A percentile compares a stretch with the other conserved stretches of the same genome.
Conservation (phyloP, 2,797 vertebrate genomes). For the Rhynchonycteris naso region DNA sequence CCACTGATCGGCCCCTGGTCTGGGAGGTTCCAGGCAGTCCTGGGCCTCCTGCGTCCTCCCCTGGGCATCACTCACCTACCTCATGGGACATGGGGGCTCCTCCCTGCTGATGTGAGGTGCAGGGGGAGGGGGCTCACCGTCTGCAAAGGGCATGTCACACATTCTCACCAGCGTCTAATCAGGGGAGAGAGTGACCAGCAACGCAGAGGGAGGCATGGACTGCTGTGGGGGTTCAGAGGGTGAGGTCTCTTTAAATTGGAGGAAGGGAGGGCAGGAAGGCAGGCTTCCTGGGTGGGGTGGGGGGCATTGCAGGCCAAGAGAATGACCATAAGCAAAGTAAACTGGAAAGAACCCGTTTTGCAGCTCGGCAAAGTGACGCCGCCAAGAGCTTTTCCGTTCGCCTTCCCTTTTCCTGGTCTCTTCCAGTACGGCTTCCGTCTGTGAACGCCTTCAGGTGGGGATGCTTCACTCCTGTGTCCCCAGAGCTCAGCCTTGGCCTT, state of each 20-base stretch:
- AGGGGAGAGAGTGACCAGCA: background rate
- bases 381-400: no score
- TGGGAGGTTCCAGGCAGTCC: fast-evolving
- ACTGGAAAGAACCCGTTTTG: background rate
- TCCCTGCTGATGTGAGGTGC: fast-evolving
- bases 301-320: no score
- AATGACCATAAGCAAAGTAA: no score
- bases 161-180: fast-evolving
- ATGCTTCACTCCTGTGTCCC: background rate
- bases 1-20: background rate
- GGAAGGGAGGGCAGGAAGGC: background rate
- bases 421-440: background rate
- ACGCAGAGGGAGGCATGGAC: background rate
- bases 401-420: no score
- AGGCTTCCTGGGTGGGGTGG: background rate
- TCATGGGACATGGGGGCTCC: fast-evolving
- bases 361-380: background rate
- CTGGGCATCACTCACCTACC: fast-evolving
- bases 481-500: background rate
- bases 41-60: fast-evolving
- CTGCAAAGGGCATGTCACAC: fast-evolving
- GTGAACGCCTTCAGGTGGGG: fast-evolving
- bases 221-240: no score
- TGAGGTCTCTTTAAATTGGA: background rate
- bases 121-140: background rate